A percentile compares a stretch with the other conserved stretches of the same genome.
These are phyloP conservation scores for Sinodicranocentrus sp. DNA, from an alignment of 2,888 invertebrate species.

Conservation along the genomic window DNA sequence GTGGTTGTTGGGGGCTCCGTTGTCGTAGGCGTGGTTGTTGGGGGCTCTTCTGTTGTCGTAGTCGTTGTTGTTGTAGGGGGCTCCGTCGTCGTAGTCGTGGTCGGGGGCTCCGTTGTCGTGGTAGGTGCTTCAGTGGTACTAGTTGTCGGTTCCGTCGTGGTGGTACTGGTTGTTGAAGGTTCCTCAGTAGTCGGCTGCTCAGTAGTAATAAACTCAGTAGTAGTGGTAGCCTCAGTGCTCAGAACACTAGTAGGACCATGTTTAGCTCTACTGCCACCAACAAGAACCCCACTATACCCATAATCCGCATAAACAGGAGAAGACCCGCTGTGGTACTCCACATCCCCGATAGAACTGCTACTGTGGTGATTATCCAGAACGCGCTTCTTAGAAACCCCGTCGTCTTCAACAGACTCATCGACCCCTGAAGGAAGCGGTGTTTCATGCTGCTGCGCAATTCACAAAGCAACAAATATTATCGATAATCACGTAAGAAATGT, in stretches of 20 bases:
- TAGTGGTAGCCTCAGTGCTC: neutral
- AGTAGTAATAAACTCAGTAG: neutral
- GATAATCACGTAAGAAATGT: no score
- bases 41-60: neutral
- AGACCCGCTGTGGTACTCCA: neutral
- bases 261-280: slow-evolving; percentile 7
- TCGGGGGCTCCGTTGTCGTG: slow-evolving; percentile 6
- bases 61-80: slow-evolving; percentile 10
- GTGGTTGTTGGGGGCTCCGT: neutral
- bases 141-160: neutral
- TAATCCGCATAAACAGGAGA: slow-evolving; percentile 5
- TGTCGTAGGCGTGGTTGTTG: slow-evolving; percentile 13
- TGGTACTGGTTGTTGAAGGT: slow-evolving; percentile 2
- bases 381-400: neutral
- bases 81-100: slow-evolving; percentile 3
- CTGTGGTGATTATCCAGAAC: no score
- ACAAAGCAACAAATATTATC: no score
- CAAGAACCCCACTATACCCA: slow-evolving; percentile 21
- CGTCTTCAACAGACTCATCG: neutral
- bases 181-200: neutral
- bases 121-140: neutral
- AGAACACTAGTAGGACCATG: neutral
- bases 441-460: no score
- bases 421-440: neutral
- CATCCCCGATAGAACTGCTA: no score